Conservation (phyloP, 1,140 invertebrate genomes). For the Protaetia brevitarsis region DNA sequence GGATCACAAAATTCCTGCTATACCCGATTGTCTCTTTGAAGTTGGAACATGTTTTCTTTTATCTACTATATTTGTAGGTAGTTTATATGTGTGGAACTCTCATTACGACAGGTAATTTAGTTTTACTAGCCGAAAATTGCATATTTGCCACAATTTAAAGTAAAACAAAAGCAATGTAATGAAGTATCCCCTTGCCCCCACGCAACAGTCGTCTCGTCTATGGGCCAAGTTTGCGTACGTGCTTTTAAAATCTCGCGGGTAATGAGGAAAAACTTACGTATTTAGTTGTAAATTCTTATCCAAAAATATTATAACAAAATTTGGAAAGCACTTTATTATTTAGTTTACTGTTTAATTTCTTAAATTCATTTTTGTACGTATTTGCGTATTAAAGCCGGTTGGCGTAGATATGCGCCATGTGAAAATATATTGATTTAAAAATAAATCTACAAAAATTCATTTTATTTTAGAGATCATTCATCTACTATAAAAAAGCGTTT, state of each 20-base stretch:
- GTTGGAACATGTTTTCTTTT: conserved; percentile 66
- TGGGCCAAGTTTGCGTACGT: too few relatives aligned
- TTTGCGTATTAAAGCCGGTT: too few relatives aligned
- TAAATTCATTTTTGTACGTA: too few relatives aligned
- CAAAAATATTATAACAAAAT: too few relatives aligned
- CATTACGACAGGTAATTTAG: conserved; percentile 64
- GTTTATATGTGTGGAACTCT: conserved; percentile 79
- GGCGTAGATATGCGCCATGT: too few relatives aligned
- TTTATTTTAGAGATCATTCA: conserved; percentile 74
- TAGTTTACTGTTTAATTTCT: too few relatives aligned
- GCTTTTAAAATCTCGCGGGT: too few relatives aligned
- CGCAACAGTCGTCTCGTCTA: too few relatives aligned
- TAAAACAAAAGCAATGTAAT: not conserved
- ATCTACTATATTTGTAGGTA: conserved; percentile 73
- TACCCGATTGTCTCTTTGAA: conserved; percentile 48
- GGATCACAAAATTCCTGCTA: conserved; percentile 44
- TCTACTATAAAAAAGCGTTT: conserved; percentile 85
- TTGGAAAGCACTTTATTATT: too few relatives aligned
- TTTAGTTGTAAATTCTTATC: too few relatives aligned
- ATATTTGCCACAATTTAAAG: not conserved
- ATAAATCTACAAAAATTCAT: not conserved
- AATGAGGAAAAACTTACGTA: too few relatives aligned
- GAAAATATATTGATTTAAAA: not conserved
- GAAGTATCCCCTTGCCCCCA: not conserved
- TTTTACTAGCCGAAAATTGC: conserved; percentile 8